Conservation (phyloP, 2,888 invertebrate genomes). For the Nowickia ferox region DNA sequence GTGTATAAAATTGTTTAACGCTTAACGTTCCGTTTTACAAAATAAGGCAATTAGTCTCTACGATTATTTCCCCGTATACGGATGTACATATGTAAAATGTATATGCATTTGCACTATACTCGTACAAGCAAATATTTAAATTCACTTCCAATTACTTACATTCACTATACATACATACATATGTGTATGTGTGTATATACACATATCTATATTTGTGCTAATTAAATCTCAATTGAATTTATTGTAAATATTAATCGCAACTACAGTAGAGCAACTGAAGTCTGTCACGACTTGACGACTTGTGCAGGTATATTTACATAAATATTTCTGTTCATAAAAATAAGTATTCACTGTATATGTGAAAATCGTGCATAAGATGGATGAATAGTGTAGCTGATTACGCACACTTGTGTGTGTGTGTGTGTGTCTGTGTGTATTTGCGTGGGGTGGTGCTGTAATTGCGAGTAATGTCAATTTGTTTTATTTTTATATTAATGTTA, state of each 20-base stretch:
- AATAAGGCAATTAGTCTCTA: too few species aligned
- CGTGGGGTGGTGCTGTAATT: neutral
- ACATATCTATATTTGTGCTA: neutral
- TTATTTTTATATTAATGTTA: slow-evolving; percentile 64
- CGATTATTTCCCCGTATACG: too few species aligned
- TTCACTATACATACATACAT: too few species aligned
- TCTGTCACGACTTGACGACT: too few species aligned
- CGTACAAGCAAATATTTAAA: too few species aligned
- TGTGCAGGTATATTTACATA: too few species aligned
- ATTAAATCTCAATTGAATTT: neutral
- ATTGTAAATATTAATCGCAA: neutral
- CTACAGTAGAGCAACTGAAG: neutral
- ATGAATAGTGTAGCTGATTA: neutral
- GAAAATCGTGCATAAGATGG: neutral
- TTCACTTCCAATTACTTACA: too few species aligned
- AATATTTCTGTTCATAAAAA: too few species aligned
- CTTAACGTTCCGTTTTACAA: too few species aligned
- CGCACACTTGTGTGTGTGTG: neutral
- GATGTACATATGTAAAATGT: too few species aligned
- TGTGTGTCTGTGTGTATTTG: neutral
- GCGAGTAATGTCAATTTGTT: slow-evolving; percentile 65
- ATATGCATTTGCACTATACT: too few species aligned
- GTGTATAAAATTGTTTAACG: too few species aligned
- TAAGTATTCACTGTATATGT: slow-evolving; percentile 1
- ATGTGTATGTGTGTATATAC: neutral